Evolutionary conservation across 37 sponge, comb jelly and placozoan genomes (phyloP), one percentile per base, ranked within the genome.

Genomic region (Hexactinellida sp.): DNA sequence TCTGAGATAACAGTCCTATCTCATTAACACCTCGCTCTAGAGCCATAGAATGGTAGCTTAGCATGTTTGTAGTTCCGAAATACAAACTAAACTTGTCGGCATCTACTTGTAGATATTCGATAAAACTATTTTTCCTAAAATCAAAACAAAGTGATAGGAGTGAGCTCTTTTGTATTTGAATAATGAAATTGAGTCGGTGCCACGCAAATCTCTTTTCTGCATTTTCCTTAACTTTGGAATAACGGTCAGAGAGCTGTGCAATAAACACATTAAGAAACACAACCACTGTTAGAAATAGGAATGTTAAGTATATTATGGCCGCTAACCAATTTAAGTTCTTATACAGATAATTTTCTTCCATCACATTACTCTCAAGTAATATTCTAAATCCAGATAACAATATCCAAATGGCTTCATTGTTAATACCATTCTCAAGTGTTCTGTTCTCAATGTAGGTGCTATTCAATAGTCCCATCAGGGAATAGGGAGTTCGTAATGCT

Each of bases 261-360:
- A 63, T 63, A 23, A 63, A 63, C 30, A 63, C 76, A 63, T 63
- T 63, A n/a, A 63, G 76, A 63, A 63, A 63, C 30, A 63, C 76
- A 32, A 63, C 76, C 3, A 63, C 30, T 21, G 76, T 63, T 63
- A 63, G 30, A 23, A 63, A 63, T 25, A 63, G 76, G 13, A 63
- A 63, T 10, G 76, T 25, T 5, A 63, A 5, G 76, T 63, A 63
- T 3, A 63, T n/a, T n/a, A 23, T 1, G 5, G 76, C 76, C 3
- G 76, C 76, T 32, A 63, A 28, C 76, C 76, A 63, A 63, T 63
- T 63, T 7, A 63, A 23, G 13, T 63, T 63, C 3, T 63, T 63
- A 23, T 25, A 63, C 3, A 63, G 76, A 63, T 63, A 63, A 63
- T 63, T 63, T 23, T 10, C 32, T 63, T 63, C 76, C 3, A 63